Evolutionary conservation across 2,113 vertebrate genomes (phyloP).

Genomic region (Orthonyx spaldingii): DNA sequence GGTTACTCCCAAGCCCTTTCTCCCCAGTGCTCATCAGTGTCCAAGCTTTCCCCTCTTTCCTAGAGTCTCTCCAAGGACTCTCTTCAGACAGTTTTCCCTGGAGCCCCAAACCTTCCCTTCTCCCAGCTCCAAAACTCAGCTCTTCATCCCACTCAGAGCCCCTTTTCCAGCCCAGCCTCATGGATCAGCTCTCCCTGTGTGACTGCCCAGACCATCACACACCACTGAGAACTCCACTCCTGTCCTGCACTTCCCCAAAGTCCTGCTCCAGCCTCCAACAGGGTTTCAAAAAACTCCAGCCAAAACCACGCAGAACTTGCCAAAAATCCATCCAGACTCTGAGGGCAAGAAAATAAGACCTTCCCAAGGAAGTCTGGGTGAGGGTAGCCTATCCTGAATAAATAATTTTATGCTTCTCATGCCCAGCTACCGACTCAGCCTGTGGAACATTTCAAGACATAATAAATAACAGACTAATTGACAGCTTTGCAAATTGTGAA

Average conservation of each 20-base stretch:
- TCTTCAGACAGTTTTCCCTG: neutral
- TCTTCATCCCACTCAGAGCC: neutral
- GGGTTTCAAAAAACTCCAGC: neutral
- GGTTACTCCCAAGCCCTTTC: neutral
- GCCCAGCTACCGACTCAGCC: neutral
- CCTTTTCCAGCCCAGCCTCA: neutral
- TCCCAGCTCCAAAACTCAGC: neutral
- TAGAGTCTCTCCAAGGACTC: accelerated
- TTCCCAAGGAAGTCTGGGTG: neutral
- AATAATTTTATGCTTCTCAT: neutral
- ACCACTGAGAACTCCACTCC: neutral
- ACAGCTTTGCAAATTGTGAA: neutral
- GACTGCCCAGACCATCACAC: neutral
- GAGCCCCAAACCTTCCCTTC: neutral
- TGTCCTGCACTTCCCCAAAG: neutral
- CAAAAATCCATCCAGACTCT: neutral
- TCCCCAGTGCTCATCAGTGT: neutral
- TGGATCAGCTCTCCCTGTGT: accelerated
- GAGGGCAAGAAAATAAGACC: neutral
- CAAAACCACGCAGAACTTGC: neutral
- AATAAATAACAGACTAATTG: constrained; percentile 35
- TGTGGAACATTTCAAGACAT: neutral
- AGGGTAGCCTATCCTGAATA: neutral
- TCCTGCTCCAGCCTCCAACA: neutral
- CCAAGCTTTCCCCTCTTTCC: neutral